Percentiles rank a stretch among this genome's conserved stretches.
phyloP scores from a whole-genome alignment of 2,797 vertebrate genomes.

The Phoxinus dragarum region DNA sequence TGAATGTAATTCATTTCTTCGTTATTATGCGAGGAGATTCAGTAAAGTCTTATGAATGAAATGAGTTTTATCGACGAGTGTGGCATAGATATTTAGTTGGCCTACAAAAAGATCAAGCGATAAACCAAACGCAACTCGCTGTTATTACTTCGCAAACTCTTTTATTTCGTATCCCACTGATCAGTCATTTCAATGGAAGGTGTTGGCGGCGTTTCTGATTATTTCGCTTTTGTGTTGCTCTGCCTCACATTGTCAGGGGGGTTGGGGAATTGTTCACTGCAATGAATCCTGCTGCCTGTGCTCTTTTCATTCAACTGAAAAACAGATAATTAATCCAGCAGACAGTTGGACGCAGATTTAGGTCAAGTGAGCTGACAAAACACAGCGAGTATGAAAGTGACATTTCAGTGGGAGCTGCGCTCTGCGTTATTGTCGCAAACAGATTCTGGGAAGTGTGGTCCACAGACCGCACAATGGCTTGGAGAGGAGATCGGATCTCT shows the following conservation, averaged over 20 bases:
- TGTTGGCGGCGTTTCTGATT: not conserved
- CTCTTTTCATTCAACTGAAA: conserved; percentile 50
- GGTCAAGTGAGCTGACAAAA: conserved; percentile 45
- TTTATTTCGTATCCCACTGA: conserved; percentile 18
- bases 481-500: conserved; percentile 31
- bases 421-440: not conserved
- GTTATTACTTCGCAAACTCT: not conserved
- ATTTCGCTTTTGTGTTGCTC: conserved; percentile 17
- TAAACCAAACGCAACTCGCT: conserved; percentile 14
- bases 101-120: conserved; percentile 10
- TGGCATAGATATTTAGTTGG: not conserved
- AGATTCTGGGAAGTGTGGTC: not conserved
- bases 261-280: not conserved
- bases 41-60: conserved; percentile 33
- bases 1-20: conserved; percentile 49
- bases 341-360: conserved; percentile 46
- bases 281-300: conserved; percentile 31
- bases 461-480: not conserved
- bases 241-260: conserved; percentile 5
- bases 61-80: conserved; percentile 8
- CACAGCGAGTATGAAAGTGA: conserved; percentile 13
- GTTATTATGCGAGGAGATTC: conserved; percentile 22
- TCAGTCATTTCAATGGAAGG: conserved; percentile 14
- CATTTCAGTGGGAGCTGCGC: conserved; percentile 2
- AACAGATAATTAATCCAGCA: conserved; percentile 46